phyloP scores from a whole-genome alignment of 2,888 invertebrate species.

The Sarcophaga subvicina region DNA sequence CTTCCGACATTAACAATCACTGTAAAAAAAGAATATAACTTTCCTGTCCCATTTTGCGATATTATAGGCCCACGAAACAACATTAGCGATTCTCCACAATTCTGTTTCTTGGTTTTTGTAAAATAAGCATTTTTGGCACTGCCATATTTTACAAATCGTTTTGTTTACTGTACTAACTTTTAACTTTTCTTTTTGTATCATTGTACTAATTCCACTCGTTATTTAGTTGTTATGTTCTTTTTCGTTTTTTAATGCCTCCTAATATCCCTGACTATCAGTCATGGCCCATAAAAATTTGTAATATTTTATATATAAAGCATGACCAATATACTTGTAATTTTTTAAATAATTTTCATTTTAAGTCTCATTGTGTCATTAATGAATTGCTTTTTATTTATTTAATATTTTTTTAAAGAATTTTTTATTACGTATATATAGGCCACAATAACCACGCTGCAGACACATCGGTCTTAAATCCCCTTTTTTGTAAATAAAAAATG shows the following conservation, averaged over 20 bases:
- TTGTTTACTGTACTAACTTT: too few relatives aligned
- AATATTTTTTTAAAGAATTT: neutral
- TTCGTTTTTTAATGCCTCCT: conserved; percentile 12
- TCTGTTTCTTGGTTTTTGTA: too few relatives aligned
- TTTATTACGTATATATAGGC: neutral
- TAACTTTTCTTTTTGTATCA: neutral
- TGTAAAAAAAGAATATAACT: too few relatives aligned
- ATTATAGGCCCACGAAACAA: too few relatives aligned
- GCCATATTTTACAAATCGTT: too few relatives aligned
- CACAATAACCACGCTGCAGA: neutral
- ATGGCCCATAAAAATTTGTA: neutral
- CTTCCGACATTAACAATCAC: too few relatives aligned
- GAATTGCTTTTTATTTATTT: neutral
- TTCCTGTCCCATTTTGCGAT: too few relatives aligned
- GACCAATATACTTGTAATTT: neutral
- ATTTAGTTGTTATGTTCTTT: neutral
- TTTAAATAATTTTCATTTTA: neutral
- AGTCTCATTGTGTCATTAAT: neutral
- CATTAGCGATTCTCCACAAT: too few relatives aligned
- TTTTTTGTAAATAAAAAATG: neutral
- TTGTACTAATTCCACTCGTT: neutral
- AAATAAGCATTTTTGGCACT: too few relatives aligned
- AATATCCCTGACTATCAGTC: neutral
- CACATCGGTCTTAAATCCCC: neutral
- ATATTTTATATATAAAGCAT: conserved; percentile 13